These are phyloP conservation scores for Dinothrombium tinctorium DNA, from an alignment of 1,140 invertebrate species.

Conservation along the genomic window DNA sequence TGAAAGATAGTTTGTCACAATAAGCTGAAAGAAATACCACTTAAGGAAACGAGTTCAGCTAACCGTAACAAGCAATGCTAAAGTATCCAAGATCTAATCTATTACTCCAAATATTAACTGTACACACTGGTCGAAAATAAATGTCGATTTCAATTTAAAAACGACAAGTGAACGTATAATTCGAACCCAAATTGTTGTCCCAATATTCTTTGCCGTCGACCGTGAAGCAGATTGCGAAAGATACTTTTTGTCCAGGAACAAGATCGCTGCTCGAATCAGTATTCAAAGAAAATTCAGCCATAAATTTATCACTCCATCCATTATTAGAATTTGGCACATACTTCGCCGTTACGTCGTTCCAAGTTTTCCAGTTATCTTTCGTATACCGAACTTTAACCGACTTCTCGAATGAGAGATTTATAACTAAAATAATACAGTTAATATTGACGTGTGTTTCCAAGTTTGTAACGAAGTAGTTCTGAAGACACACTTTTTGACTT, in stretches of 20 bases:
- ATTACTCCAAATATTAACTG: too few species aligned
- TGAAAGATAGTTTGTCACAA: too few species aligned
- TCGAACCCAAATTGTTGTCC: constrained; percentile 63
- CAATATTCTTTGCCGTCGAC: constrained; percentile 52
- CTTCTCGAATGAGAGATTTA: constrained; percentile 77
- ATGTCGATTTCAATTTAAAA: too few species aligned
- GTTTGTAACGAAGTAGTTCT: constrained; percentile 51
- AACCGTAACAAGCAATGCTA: too few species aligned
- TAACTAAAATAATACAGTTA: constrained; percentile 57
- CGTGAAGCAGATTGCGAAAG: constrained; percentile 58
- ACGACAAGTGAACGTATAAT: constrained; percentile 31
- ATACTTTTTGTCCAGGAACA: constrained; percentile 35
- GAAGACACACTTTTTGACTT: constrained; percentile 46
- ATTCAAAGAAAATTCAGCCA: constrained; percentile 40
- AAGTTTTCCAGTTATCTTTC: constrained; percentile 57
- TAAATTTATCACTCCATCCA: constrained; percentile 58
- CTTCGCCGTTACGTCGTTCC: constrained; percentile 42
- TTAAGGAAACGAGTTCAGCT: too few species aligned
- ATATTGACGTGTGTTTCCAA: constrained; percentile 38
- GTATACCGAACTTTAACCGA: constrained; percentile 63
- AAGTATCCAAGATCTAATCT: too few species aligned
- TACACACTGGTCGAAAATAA: too few species aligned
- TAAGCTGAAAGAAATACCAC: too few species aligned
- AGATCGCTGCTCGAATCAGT: constrained; percentile 6
- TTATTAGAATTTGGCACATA: constrained; percentile 74